These are phyloP conservation scores for Drosophila longiperda DNA, from an alignment of 2,888 invertebrate genomes.

Conservation along the genomic window DNA sequence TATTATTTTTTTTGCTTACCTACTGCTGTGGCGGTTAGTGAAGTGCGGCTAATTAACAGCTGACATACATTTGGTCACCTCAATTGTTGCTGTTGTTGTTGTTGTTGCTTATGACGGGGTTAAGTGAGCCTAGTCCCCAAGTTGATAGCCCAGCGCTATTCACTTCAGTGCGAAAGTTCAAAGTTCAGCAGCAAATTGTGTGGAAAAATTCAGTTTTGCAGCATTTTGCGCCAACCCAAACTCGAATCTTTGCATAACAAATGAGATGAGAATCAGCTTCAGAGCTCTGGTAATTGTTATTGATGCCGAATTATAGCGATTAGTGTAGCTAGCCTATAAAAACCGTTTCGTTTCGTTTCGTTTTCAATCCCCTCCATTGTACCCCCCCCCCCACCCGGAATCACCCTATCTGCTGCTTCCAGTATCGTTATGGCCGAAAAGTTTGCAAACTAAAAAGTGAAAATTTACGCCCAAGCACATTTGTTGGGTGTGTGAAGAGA, in stretches of 20 bases:
- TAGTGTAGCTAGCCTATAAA: conserved; percentile 48
- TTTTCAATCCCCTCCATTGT: background rate
- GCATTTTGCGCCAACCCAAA: conserved; percentile 7
- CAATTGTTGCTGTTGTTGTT: conserved; percentile 28
- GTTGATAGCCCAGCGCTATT: conserved; percentile 17
- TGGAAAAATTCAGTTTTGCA: conserved; percentile 46
- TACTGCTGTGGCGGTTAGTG: conserved; percentile 36
- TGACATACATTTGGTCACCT: conserved; percentile 64
- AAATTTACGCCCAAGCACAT: conserved; percentile 58
- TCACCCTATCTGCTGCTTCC: background rate
- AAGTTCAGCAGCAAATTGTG: conserved; percentile 60
- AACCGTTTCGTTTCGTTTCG: conserved; percentile 9
- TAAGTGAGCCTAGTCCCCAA: conserved; percentile 37
- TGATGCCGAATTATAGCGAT: conserved; percentile 73
- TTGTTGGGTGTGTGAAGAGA: conserved; percentile 12
- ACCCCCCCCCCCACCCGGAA: background rate
- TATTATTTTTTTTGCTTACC: conserved; percentile 36
- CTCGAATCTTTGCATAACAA: conserved; percentile 50
- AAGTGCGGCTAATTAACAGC: conserved; percentile 65
- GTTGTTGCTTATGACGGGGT: conserved; percentile 37
- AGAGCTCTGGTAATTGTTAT: conserved; percentile 63
- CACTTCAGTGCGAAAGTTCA: conserved; percentile 29
- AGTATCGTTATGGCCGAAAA: conserved; percentile 29
- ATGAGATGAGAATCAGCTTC: conserved; percentile 47
- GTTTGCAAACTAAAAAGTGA: conserved; percentile 66